Base-by-base conservation (phyloP, 1,140 invertebrate species). In the Aphelinus certus region DNA sequence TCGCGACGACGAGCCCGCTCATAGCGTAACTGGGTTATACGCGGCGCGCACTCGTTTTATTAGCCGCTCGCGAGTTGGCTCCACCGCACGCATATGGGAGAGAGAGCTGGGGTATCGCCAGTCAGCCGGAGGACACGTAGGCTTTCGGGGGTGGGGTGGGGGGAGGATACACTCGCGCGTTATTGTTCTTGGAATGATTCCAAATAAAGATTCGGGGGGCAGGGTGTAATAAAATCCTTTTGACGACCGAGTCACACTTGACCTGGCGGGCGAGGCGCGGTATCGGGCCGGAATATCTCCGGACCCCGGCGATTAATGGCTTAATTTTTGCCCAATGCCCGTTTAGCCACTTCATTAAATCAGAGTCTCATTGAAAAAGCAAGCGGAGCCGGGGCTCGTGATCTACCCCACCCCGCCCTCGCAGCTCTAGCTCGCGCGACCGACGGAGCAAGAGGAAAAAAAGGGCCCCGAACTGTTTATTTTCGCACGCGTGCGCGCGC, bases 111-210 rank as follows among this genome's bases (percentile, higher is more conserved):
- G 2, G 26, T 58, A 48, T 46, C 45, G 49, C 5, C 10, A 46
- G 58, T 3, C 53, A 26, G 26, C 26, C 26, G 26, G 26, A 9
- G 51, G 61, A 66, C 2, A 42, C 58, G 57, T 71, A 80, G 79
- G 76, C 68, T 73, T 77, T 68, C 72, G 62, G 77, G 68, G 47
- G 66, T 63, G 66, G 47, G 55, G 70, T 7, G 42, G 51, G 10
- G 51, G 73, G 63, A 64, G 66, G 62, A 77, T 56, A 72, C 76
- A 76, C 77, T 72, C 55, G 67, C 47, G 60, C 81, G 85, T 88
- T 88, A 88, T 88, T 88, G 87, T 88, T 88, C 87, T 83, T 87
- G 85, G 87, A 88, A 88, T 87, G 87, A 88, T 88, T 87, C 81
- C 82, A 87, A 88, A 88, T 88, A 87, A 88, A 88, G 87, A 88